Evolutionary conservation across 2,113 vertebrate genomes (phyloP).

Genomic region (Turdus rufiventris): DNA sequence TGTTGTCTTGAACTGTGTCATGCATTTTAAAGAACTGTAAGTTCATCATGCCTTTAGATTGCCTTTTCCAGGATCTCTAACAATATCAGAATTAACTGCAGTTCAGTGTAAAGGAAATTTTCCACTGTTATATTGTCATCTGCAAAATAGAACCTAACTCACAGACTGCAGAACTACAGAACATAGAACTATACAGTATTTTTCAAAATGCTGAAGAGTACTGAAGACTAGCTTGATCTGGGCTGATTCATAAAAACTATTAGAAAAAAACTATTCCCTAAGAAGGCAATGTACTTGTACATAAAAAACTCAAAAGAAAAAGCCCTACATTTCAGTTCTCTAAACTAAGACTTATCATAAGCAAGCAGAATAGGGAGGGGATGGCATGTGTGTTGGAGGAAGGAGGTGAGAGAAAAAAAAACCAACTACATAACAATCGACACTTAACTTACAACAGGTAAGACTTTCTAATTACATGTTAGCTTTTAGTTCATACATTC

Average conservation of each 20-base stretch:
- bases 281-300: not conserved
- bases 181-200: not conserved
- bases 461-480: not conserved
- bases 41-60: not conserved
- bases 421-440: not conserved
- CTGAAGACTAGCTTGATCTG: not conserved
- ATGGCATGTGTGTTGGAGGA: not conserved
- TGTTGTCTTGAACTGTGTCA: not conserved
- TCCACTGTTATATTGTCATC: not conserved
- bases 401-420: not conserved
- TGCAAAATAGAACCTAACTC: not conserved
- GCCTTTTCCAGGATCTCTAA: not conserved
- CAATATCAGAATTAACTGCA: not conserved
- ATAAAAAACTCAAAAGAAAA: not conserved
- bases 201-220: not conserved
- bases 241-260: not conserved
- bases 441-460: not conserved
- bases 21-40: not conserved
- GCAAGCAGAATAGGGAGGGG: not conserved
- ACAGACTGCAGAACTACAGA: not conserved
- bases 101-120: not conserved
- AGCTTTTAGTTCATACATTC: not conserved
- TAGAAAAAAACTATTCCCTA: not conserved
- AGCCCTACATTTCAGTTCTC: not conserved
- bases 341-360: not conserved